Conservation (phyloP, 1,140 invertebrate genomes). For the Bradynema listronoti region DNA sequence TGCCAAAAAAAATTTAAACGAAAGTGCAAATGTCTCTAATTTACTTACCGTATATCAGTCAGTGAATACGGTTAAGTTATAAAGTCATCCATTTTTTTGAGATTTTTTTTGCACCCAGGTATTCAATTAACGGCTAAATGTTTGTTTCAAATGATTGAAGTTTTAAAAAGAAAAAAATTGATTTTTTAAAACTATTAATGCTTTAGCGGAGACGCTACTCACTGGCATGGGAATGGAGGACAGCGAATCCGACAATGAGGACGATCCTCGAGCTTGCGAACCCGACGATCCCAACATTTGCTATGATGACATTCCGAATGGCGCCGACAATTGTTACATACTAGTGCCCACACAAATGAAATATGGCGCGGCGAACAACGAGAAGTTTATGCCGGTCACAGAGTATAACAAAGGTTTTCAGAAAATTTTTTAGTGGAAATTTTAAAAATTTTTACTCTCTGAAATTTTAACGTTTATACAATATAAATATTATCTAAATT, state of each 20-base stretch:
- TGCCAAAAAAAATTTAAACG: too few species aligned
- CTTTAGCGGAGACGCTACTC: too few species aligned
- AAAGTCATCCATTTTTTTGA: constrained; percentile 1
- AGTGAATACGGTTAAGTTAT: not conserved
- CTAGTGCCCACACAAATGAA: constrained; percentile 15
- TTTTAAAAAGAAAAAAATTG: too few species aligned
- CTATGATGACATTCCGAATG: constrained; percentile 11
- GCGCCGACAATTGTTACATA: constrained; percentile 7
- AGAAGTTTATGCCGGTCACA: constrained; percentile 12
- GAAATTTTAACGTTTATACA: not conserved
- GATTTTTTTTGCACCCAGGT: too few species aligned
- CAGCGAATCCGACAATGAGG: constrained; percentile 5
- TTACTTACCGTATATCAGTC: too few species aligned
- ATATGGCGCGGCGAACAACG: constrained; percentile 9
- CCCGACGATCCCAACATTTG: constrained; percentile 3
- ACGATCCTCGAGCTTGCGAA: not conserved
- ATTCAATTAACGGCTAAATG: not conserved
- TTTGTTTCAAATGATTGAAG: not conserved
- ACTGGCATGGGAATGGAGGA: constrained; percentile 11
- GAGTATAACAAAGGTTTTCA: constrained; percentile 26
- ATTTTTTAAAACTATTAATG: not conserved
- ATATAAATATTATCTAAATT: not conserved
- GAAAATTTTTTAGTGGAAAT: too few species aligned
- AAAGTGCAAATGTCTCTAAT: too few species aligned
- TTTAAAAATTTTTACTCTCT: not conserved